Conservation (phyloP, 2,797 vertebrate genomes). For the Takifugu rubripes region DNA sequence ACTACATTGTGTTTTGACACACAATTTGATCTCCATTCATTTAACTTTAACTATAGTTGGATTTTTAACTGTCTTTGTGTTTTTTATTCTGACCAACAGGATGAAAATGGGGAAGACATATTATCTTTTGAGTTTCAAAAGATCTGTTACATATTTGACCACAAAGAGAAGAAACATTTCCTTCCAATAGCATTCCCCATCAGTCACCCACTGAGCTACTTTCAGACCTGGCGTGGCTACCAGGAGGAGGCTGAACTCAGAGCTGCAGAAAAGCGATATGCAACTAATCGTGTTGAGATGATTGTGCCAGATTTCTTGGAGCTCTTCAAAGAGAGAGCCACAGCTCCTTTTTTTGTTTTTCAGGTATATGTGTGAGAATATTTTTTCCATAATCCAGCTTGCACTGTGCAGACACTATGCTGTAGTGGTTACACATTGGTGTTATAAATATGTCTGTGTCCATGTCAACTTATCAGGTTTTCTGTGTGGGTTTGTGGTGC, state of each 20-base stretch:
- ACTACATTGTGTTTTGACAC: not conserved
- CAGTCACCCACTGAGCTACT: constrained; percentile 78
- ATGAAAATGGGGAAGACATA: constrained; percentile 77
- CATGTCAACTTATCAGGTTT: constrained; percentile 77
- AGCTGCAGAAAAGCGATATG: constrained; percentile 86
- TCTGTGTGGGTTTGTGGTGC: constrained; percentile 96
- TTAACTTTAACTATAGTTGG: not conserved
- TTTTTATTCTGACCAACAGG: constrained; percentile 66
- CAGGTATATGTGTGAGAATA: constrained; percentile 73
- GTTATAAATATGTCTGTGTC: constrained; percentile 44
- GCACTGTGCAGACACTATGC: not conserved
- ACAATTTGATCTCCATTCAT: not conserved
- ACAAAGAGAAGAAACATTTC: constrained; percentile 82
- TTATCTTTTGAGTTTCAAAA: constrained; percentile 96
- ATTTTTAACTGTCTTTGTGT: not conserved
- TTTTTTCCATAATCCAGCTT: not conserved
- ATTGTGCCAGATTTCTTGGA: constrained; percentile 95
- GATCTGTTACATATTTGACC: constrained; percentile 87
- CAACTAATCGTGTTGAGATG: constrained; percentile 94
- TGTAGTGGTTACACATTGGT: not conserved
- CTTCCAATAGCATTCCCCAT: constrained; percentile 86
- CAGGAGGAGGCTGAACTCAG: constrained; percentile 88
- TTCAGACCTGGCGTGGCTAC: constrained; percentile 88
- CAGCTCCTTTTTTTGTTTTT: constrained; percentile 96
- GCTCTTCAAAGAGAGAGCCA: constrained; percentile 94